Conservation (phyloP, 2,113 vertebrate genomes). For the Colius striatus region DNA sequence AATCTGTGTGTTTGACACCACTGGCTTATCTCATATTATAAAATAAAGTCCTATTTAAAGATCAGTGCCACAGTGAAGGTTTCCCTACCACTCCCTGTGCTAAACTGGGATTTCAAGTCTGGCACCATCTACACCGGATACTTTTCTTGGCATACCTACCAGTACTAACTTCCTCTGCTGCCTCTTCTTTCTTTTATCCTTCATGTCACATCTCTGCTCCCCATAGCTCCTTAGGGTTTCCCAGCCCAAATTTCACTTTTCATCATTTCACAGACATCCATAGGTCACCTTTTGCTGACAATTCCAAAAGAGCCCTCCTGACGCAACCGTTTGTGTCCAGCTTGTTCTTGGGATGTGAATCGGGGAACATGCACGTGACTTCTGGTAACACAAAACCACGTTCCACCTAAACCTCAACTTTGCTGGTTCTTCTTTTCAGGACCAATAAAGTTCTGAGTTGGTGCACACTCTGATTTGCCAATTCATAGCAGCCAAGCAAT, state of each 20-base stretch:
- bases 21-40: conserved; percentile 43
- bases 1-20: not conserved
- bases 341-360: not conserved
- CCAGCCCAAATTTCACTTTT: not conserved
- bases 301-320: not conserved
- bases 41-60: conserved; percentile 70
- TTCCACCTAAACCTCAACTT: conserved; percentile 14
- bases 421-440: not conserved
- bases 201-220: not conserved
- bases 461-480: not conserved
- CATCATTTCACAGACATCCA: not conserved
- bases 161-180: conserved; percentile 51
- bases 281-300: not conserved
- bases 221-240: not conserved
- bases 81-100: conserved; percentile 52
- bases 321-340: not conserved
- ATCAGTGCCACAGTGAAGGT: conserved; percentile 47
- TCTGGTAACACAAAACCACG: conserved; percentile 32
- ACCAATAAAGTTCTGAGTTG: conserved; percentile 14
- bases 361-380: not conserved
- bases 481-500: not conserved
- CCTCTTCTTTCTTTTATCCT: conserved; percentile 19
- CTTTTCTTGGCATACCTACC: conserved; percentile 45
- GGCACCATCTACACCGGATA: conserved; percentile 52
- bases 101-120: conserved; percentile 57